These are phyloP conservation scores for Crepidodera aurea DNA, from an alignment of 2,888 invertebrate species.

Conservation along the genomic window DNA sequence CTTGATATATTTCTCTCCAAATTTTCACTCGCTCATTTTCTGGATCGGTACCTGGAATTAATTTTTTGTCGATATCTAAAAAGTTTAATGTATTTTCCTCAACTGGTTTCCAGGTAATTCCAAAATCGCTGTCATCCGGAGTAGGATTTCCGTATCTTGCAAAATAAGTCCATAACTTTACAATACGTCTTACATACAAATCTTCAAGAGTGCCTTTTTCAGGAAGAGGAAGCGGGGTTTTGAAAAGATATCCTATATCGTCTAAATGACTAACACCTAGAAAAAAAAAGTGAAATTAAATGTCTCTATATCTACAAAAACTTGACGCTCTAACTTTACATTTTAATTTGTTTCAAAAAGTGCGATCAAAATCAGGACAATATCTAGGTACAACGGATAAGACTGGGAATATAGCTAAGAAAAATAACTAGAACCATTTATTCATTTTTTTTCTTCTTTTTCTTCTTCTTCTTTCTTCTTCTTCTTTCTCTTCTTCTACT, in stretches of 20 bases:
- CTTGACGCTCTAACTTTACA: too few relatives aligned
- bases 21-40: slow-evolving; percentile 48
- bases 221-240: background rate
- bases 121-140: slow-evolving; percentile 29
- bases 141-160: slow-evolving; percentile 47
- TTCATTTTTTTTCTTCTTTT: too few relatives aligned
- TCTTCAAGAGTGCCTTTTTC: slow-evolving; percentile 12
- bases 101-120: slow-evolving; percentile 45
- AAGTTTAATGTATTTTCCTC: slow-evolving; percentile 41
- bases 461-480: too few relatives aligned
- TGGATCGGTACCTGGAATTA: slow-evolving; percentile 44
- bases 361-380: too few relatives aligned
- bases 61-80: slow-evolving; percentile 49
- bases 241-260: slow-evolving; percentile 42
- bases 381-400: too few relatives aligned
- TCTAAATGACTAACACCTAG: slow-evolving; percentile 45
- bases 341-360: too few relatives aligned
- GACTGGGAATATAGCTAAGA: too few relatives aligned
- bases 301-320: background rate
- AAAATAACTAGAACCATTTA: too few relatives aligned
- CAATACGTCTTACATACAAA: slow-evolving; percentile 27
- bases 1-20: slow-evolving; percentile 43
- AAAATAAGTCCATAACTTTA: slow-evolving; percentile 47
- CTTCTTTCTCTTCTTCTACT: too few relatives aligned
- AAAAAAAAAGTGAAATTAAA: slow-evolving; percentile 21